Conservation (phyloP, 2,113 vertebrate species). For the Rhea americana region DNA sequence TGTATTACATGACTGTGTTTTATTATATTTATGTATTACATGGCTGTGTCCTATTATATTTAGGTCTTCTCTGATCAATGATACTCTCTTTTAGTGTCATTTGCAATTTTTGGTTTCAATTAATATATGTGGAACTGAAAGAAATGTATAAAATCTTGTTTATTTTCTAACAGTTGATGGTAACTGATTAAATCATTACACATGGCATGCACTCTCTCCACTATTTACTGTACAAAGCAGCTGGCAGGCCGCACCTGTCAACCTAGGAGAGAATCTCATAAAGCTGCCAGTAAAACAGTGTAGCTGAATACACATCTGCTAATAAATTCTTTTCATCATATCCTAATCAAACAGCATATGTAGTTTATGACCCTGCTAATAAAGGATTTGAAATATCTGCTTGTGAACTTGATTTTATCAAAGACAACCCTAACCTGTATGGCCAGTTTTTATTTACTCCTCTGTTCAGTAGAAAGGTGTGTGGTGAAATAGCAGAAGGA, state of each 20-base stretch:
- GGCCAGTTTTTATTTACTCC: constrained; percentile 52
- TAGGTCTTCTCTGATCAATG: constrained; percentile 48
- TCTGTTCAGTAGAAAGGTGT: constrained; percentile 28
- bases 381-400: constrained; percentile 61
- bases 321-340: constrained; percentile 81
- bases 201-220: constrained; percentile 17
- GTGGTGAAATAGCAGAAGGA: not conserved
- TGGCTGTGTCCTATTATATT: constrained; percentile 66
- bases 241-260: constrained; percentile 69
- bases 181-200: constrained; percentile 68
- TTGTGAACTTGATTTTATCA: constrained; percentile 66
- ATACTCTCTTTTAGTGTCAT: constrained; percentile 42
- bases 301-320: constrained; percentile 70
- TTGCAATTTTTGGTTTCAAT: constrained; percentile 67
- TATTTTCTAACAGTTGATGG: constrained; percentile 57
- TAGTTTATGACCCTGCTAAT: constrained; percentile 58
- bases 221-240: constrained; percentile 70
- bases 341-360: constrained; percentile 75
- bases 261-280: constrained; percentile 70
- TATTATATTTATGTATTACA: constrained; percentile 72
- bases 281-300: constrained; percentile 72
- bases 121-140: constrained; percentile 52
- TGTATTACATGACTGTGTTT: constrained; percentile 67
- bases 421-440: constrained; percentile 25
- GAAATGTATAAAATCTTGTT: constrained; percentile 35